Base-by-base conservation (phyloP, 2,888 invertebrate species). In the Lymantria dispar region DNA sequence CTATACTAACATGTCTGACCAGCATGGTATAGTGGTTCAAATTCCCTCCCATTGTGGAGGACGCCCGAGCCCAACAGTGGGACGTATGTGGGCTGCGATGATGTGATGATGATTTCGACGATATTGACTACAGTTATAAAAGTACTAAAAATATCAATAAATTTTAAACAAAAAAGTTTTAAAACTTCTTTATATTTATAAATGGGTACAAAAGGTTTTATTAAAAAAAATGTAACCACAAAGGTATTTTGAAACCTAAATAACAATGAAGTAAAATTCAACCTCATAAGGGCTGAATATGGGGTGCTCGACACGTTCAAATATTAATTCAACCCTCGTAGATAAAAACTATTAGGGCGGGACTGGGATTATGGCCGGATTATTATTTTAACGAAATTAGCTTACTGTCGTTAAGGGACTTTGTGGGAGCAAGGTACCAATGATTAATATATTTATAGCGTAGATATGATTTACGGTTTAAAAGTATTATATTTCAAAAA, bases 331-430 rank as follows among this genome's bases (percentile, higher is more conserved):
- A 71, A 80, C 85, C 85, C 84, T 80, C 75, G 72, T 66, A 83
- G 81, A 88, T 88, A 89, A 89, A 89, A 90, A 89, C 88, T 87
- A 87, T 89, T 87, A 87, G 86, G 83, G 81, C 71, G 64, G 60
- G 66, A 64, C 70, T 52, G 67, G 85, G 89, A 85, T 88, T 90
- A 88, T 76, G 83, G 82, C 61, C 52, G 82, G 89, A 89, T 89
- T 91, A 90, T 90, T 86, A 87, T 88, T 91, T 89, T 90, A 90
- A 90, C 86, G 72, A 83, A 89, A 88, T 91, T 89, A 90, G 87
- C 88, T 87, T 87, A 87, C 83, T 78, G 81, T 76, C 79, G 85
- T 70, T 76, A 72, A 77, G 85, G 87, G 85, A 79, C 73, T 72
- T 42, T 54, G 65, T 55, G 60, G 68, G 58, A 64, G n/a, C 67